Evolutionary conservation across 2,797 vertebrate species (phyloP).

Genomic region (Lindbergichthys nudifrons): DNA sequence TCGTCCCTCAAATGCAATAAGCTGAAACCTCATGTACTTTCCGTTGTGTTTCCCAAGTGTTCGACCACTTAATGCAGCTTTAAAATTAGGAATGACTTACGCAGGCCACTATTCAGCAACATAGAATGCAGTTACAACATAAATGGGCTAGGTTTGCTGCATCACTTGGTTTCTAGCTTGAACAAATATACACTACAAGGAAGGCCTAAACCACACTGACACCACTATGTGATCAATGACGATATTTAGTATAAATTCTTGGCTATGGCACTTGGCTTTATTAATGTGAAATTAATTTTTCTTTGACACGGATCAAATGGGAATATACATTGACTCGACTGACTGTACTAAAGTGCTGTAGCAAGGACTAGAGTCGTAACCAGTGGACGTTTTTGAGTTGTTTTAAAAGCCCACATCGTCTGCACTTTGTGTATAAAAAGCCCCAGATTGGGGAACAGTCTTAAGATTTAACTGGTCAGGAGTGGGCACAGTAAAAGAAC

Average conservation of each 20-base stretch:
- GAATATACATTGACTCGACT: conserved; percentile 58
- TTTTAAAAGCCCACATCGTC: conserved; percentile 31
- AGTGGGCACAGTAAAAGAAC: conserved; percentile 29
- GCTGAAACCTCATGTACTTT: conserved; percentile 21
- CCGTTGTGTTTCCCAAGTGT: background rate
- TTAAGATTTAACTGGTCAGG: conserved; percentile 31
- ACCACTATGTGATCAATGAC: conserved; percentile 55
- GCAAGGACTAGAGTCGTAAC: conserved; percentile 22
- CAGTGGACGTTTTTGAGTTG: conserved; percentile 33
- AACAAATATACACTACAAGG: conserved; percentile 56
- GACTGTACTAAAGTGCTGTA: conserved; percentile 38
- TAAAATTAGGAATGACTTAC: conserved; percentile 52
- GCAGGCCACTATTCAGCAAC: conserved; percentile 54
- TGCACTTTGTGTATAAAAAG: conserved; percentile 50
- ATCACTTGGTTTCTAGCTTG: conserved; percentile 52
- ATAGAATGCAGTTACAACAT: conserved; percentile 65
- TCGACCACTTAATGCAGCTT: conserved; percentile 61
- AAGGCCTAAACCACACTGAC: conserved; percentile 64
- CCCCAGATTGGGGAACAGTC: conserved; percentile 47
- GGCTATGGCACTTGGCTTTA: conserved; percentile 50
- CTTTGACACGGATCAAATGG: conserved; percentile 43
- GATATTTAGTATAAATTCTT: conserved; percentile 40
- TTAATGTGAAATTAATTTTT: conserved; percentile 32
- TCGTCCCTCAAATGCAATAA: conserved; percentile 13
- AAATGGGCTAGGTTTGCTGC: conserved; percentile 65